Conservation (phyloP, 2,797 vertebrate genomes). For the Okamejei kenojei region DNA sequence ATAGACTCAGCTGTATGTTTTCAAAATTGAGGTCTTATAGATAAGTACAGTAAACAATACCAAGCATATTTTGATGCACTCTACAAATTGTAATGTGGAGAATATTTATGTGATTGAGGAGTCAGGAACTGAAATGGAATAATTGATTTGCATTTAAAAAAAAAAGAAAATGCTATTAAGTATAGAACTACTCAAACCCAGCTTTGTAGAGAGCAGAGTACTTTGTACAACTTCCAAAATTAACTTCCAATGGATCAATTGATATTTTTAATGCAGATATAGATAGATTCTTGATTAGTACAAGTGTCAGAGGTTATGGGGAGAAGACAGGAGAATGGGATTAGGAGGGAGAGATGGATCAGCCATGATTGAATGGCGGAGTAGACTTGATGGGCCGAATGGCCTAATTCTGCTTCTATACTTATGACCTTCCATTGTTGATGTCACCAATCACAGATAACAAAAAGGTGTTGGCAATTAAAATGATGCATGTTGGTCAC, state of each 20-base stretch:
- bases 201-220: neutral
- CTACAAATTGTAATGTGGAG: neutral
- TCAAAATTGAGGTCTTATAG: neutral
- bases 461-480: neutral
- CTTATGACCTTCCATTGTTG: neutral
- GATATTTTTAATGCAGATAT: no score
- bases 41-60: neutral
- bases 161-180: neutral
- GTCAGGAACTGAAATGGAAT: neutral
- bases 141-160: neutral
- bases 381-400: no score
- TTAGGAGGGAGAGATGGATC: no score
- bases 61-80: neutral
- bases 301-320: no score
- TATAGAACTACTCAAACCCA: neutral
- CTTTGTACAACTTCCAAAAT: neutral
- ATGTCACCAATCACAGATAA: no score
- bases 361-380: no score
- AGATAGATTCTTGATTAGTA: no score
- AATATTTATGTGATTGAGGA: neutral
- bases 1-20: neutral
- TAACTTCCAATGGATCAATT: no score
- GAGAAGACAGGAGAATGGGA: no score
- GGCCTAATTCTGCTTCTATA: no score
- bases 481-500: neutral